Conservation (phyloP, 2,888 invertebrate species). For the Mythimna albipuncta region DNA sequence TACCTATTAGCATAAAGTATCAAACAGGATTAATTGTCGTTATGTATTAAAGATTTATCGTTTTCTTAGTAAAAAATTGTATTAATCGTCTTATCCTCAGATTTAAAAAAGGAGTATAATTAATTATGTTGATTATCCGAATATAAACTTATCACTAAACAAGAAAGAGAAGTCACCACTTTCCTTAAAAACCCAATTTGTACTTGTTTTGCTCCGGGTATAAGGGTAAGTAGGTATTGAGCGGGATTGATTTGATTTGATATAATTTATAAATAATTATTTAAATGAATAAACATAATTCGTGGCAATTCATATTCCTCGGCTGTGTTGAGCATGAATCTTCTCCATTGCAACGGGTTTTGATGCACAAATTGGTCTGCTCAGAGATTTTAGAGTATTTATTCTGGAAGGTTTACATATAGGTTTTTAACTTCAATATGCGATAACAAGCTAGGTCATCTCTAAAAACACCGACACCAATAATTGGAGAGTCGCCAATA, state of each 20-base stretch:
- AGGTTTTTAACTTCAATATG: not conserved
- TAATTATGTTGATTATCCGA: slow-evolving; percentile 26
- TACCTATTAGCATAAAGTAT: slow-evolving; percentile 17
- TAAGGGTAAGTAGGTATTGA: no score
- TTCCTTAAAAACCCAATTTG: not conserved
- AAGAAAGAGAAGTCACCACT: slow-evolving; percentile 4
- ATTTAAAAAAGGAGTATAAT: slow-evolving; percentile 29
- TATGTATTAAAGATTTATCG: slow-evolving; percentile 35
- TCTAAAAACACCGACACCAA: not conserved
- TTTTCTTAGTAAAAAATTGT: slow-evolving; percentile 24
- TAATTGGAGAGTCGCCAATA: not conserved
- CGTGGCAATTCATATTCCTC: no score
- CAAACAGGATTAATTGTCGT: slow-evolving; percentile 28
- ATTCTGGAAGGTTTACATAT: not conserved
- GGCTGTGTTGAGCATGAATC: no score
- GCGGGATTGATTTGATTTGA: no score
- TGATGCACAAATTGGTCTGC: not conserved
- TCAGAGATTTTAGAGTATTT: no score
- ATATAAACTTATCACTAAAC: slow-evolving; percentile 18
- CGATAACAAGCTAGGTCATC: not conserved
- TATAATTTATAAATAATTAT: no score
- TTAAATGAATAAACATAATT: no score
- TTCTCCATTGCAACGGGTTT: not conserved
- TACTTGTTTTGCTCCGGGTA: no score
- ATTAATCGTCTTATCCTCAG: slow-evolving; percentile 41